Percentiles rank a stretch among this genome's conserved stretches.
Conservation (phyloP, 2,888 invertebrate species). For the Drosophila macrospina region DNA sequence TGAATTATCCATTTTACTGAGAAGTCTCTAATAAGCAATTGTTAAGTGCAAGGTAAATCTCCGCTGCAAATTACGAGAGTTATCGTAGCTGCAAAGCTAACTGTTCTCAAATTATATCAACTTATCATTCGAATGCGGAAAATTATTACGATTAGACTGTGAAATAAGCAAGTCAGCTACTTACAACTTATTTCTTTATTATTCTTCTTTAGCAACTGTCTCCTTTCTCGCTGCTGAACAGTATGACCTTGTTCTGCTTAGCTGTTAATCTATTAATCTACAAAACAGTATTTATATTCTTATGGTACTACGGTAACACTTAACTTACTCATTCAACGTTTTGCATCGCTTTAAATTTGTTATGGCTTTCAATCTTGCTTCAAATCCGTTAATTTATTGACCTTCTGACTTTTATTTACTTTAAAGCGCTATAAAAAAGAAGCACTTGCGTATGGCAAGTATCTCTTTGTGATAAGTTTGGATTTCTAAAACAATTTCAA, state of each 20-base stretch:
- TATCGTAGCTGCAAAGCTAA: background rate
- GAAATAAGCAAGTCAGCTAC: constrained; percentile 8
- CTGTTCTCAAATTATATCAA: constrained; percentile 2
- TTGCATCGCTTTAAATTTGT: too few relatives aligned
- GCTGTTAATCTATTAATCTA: too few relatives aligned
- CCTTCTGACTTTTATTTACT: too few relatives aligned
- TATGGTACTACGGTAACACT: too few relatives aligned
- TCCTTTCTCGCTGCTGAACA: background rate
- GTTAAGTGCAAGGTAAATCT: constrained; percentile 15
- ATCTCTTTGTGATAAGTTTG: background rate
- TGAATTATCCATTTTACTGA: constrained; percentile 45
- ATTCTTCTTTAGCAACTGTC: background rate
- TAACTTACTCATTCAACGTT: too few relatives aligned
- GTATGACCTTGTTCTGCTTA: too few relatives aligned
- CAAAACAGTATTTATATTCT: too few relatives aligned
- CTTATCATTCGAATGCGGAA: background rate
- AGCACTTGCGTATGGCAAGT: too few relatives aligned
- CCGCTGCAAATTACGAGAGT: background rate
- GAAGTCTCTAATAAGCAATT: constrained; percentile 35
- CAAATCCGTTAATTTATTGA: too few relatives aligned
- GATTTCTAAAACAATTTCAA: background rate
- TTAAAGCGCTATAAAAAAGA: background rate
- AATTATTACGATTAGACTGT: background rate
- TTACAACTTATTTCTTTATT: background rate
- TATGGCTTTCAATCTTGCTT: too few relatives aligned